Conservation (phyloP, 2,797 vertebrate species). For the Paedocypris micromegethes region DNA sequence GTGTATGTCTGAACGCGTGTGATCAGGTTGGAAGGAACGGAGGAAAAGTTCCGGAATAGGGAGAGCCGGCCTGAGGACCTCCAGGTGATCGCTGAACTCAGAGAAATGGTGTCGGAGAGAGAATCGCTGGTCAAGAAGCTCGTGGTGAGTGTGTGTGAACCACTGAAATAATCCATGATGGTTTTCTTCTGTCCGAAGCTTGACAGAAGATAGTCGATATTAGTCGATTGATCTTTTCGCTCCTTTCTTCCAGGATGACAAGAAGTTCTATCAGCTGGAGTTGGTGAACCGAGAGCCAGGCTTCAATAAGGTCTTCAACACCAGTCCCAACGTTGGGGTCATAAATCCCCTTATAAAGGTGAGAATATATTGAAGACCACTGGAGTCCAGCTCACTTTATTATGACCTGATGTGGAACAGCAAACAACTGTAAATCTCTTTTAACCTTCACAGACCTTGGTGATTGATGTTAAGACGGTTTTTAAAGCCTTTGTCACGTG, state of each 20-base stretch:
- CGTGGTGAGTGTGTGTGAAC: slow-evolving; percentile 77
- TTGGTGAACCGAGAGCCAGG: slow-evolving; percentile 96
- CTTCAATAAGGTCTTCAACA: slow-evolving; percentile 96
- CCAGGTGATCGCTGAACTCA: slow-evolving; percentile 88
- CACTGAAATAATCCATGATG: background rate
- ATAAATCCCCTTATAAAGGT: slow-evolving; percentile 91
- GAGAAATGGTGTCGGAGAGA: slow-evolving; percentile 89
- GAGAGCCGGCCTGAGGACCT: slow-evolving; percentile 93
- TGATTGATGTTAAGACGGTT: slow-evolving; percentile 1
- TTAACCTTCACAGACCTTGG: slow-evolving; percentile 7
- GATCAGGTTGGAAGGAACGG: slow-evolving; percentile 89
- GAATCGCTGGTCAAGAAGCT: slow-evolving; percentile 96
- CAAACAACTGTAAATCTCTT: slow-evolving; percentile 3
- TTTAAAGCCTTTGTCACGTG: slow-evolving; percentile 7
- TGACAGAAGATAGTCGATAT: slow-evolving; percentile 15
- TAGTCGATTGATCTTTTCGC: slow-evolving; percentile 14
- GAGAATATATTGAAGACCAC: slow-evolving; percentile 29
- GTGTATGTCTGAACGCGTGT: background rate
- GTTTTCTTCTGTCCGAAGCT: background rate
- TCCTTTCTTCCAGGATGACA: slow-evolving; percentile 81
- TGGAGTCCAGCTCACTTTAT: background rate
- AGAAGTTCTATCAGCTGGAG: slow-evolving; percentile 98
- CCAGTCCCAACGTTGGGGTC: slow-evolving; percentile 93
- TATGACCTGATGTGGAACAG: slow-evolving; percentile 9
- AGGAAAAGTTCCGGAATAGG: slow-evolving; percentile 89